These are phyloP conservation scores for Poliocrania exsul DNA, from an alignment of 2,797 vertebrate genomes.

Conservation along the genomic window DNA sequence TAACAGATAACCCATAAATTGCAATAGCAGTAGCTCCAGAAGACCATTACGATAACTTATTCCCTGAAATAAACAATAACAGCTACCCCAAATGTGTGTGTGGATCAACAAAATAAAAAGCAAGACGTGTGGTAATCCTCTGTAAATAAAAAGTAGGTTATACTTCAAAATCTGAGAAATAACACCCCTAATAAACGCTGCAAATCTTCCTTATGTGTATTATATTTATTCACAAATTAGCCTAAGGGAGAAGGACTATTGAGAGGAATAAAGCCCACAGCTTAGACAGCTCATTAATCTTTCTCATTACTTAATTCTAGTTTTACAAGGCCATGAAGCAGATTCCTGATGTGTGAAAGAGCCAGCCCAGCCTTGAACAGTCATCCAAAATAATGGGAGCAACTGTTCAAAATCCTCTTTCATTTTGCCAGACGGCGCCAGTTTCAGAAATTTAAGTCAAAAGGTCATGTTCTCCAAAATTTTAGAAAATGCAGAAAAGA, in stretches of 20 bases:
- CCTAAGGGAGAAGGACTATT: neutral
- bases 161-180: neutral
- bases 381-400: neutral
- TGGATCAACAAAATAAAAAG: neutral
- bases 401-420: neutral
- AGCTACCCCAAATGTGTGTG: neutral
- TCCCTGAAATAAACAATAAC: neutral
- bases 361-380: neutral
- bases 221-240: conserved; percentile 13
- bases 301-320: conserved; percentile 33
- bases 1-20: neutral
- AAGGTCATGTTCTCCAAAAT: neutral
- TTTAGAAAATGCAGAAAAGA: neutral
- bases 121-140: fast-evolving
- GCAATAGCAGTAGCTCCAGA: neutral
- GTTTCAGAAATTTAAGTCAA: neutral
- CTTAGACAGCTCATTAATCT: conserved; percentile 42
- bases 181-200: neutral
- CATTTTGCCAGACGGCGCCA: neutral
- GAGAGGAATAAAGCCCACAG: neutral
- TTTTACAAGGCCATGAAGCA: neutral
- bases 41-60: neutral
- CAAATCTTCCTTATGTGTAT: neutral
- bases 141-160: neutral
- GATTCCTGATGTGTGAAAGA: conserved; percentile 4